phyloP scores from a whole-genome alignment of 2,113 vertebrate species.

The Gambusia holbrooki region DNA sequence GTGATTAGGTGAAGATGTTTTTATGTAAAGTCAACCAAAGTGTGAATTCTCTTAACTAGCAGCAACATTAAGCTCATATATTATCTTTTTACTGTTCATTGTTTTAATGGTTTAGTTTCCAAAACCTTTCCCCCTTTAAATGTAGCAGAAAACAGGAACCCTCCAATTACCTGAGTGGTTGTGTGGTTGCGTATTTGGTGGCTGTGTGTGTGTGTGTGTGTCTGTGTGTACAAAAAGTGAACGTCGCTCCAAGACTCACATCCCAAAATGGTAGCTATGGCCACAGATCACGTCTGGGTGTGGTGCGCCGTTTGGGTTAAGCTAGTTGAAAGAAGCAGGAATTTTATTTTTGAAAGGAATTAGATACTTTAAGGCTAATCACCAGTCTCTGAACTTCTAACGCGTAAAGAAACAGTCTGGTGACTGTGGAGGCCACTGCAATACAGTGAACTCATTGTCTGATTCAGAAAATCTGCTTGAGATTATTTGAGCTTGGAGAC shows the following conservation, averaged over 20 bases:
- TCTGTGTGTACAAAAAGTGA: not conserved
- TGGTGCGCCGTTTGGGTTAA: constrained; percentile 45
- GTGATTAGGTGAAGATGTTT: constrained; percentile 12
- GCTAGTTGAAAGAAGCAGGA: constrained; percentile 63
- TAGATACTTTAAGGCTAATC: constrained; percentile 45
- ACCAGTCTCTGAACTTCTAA: constrained; percentile 4
- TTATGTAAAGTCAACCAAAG: not conserved
- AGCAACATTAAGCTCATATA: not conserved
- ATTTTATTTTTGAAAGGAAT: constrained; percentile 61
- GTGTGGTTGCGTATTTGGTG: not conserved
- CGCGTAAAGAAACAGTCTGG: constrained; percentile 11
- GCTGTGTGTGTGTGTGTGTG: constrained; percentile 1
- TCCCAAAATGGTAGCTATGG: constrained; percentile 27
- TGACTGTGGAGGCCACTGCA: not conserved
- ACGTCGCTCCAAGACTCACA: constrained; percentile 38
- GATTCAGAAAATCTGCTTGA: not conserved
- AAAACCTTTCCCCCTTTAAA: constrained; percentile 51
- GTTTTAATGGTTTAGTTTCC: constrained; percentile 50
- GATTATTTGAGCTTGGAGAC: not conserved
- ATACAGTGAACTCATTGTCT: not conserved
- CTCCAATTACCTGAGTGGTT: constrained; percentile 57
- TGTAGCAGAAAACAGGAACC: constrained; percentile 68
- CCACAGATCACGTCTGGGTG: constrained; percentile 52
- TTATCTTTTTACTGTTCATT: not conserved
- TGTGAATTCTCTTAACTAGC: not conserved